These are phyloP conservation scores for Lepidurus packardi DNA, from an alignment of 1,140 invertebrate genomes.

Conservation along the genomic window DNA sequence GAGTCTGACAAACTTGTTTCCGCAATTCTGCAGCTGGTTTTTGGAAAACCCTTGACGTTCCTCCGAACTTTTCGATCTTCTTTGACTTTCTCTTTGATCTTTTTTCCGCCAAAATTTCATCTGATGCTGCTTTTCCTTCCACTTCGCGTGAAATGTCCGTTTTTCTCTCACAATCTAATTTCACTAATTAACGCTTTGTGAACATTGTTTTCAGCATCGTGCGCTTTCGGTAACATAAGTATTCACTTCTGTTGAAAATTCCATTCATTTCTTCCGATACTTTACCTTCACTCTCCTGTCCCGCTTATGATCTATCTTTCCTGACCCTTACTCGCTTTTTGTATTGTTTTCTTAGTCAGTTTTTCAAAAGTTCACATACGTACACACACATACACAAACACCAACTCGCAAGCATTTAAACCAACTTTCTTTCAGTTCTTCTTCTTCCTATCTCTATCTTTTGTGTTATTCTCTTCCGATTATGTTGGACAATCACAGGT, in stretches of 20 bases:
- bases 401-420: neutral
- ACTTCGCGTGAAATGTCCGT: neutral
- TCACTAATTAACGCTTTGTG: neutral
- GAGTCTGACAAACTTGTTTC: neutral
- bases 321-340: neutral
- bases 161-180: neutral
- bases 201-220: too few species aligned
- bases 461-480: constrained; percentile 19
- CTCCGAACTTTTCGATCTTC: neutral
- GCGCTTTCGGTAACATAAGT: too few species aligned
- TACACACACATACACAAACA: neutral
- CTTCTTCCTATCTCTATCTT: constrained; percentile 26
- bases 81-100: neutral
- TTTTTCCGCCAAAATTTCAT: neutral
- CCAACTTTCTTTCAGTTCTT: constrained; percentile 13
- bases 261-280: too few species aligned
- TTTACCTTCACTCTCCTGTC: too few species aligned
- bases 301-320: too few species aligned
- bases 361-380: neutral
- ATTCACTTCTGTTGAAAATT: too few species aligned
- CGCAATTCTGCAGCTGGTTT: neutral
- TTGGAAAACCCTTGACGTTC: neutral
- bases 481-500: constrained; percentile 23
- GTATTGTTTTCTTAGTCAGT: too few species aligned
- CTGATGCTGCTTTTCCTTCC: constrained; percentile 21